Conservation (phyloP, 2,888 invertebrate genomes). For the Heliconius cydno region DNA sequence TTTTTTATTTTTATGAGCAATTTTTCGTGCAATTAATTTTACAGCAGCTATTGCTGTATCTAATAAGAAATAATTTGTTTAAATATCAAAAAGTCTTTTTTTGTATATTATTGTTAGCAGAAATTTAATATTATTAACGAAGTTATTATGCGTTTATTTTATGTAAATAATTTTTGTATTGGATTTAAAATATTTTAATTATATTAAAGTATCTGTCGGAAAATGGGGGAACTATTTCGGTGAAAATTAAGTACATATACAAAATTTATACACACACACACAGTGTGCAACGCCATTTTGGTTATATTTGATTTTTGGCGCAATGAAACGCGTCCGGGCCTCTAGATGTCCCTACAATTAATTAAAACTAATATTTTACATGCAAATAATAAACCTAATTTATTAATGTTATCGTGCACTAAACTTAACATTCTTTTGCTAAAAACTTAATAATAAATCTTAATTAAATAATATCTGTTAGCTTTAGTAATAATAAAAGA, state of each 20-base stretch:
- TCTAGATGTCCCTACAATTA: neutral
- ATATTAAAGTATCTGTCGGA: neutral
- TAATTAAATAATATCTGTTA: neutral
- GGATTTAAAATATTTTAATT: too few species aligned
- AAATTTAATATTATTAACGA: neutral
- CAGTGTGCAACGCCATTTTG: neutral
- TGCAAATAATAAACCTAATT: neutral
- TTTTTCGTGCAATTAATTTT: neutral
- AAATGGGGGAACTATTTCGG: neutral
- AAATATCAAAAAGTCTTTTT: neutral
- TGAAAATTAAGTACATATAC: neutral
- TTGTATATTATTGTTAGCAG: neutral
- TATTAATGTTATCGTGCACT: neutral
- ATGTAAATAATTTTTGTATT: neutral
- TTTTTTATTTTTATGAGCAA: neutral
- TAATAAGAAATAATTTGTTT: neutral
- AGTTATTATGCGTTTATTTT: neutral
- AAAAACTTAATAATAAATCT: neutral
- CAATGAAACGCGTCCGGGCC: neutral
- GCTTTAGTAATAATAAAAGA: neutral
- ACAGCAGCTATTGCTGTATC: neutral
- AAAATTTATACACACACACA: too few species aligned
- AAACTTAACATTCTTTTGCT: neutral
- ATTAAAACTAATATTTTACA: neutral
- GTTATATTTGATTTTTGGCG: neutral